These are phyloP conservation scores for Cheirogaleus medius DNA, from an alignment of 2,113 vertebrate genomes.

Conservation along the genomic window DNA sequence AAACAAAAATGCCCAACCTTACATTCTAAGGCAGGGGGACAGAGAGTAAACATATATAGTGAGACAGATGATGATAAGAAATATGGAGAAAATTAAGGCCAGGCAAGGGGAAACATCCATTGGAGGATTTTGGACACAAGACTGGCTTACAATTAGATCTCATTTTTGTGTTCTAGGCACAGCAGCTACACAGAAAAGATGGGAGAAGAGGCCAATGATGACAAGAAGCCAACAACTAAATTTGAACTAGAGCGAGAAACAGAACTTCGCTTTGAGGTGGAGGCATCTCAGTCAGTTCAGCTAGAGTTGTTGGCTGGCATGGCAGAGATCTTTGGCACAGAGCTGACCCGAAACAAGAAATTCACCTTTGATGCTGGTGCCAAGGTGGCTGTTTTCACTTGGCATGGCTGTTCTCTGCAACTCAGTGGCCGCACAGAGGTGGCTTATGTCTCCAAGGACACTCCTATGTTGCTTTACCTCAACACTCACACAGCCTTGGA, in stretches of 20 bases:
- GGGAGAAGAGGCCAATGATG: slow-evolving; percentile 83
- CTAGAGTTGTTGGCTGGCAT: slow-evolving; percentile 94
- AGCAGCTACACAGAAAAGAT: slow-evolving; percentile 58
- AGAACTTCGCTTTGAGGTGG: slow-evolving; percentile 97
- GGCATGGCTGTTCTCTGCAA: slow-evolving; percentile 96
- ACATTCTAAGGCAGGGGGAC: not conserved
- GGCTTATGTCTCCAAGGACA: slow-evolving; percentile 96
- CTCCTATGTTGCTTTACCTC: slow-evolving; percentile 97
- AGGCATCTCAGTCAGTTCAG: slow-evolving; percentile 92
- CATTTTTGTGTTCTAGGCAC: slow-evolving; percentile 45
- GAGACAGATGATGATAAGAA: not conserved
- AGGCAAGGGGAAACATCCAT: not conserved
- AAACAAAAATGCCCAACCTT: not conserved
- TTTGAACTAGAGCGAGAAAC: slow-evolving; percentile 97
- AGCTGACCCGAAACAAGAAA: slow-evolving; percentile 97
- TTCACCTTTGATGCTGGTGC: slow-evolving; percentile 95
- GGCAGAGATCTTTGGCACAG: slow-evolving; percentile 97
- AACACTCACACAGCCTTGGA: slow-evolving; percentile 98
- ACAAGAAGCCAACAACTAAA: slow-evolving; percentile 91
- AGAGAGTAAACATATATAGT: not conserved
- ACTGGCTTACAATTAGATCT: not conserved
- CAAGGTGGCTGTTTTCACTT: slow-evolving; percentile 97
- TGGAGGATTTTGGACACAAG: not conserved
- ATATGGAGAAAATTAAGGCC: not conserved
- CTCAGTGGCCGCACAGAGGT: slow-evolving; percentile 96